These are phyloP conservation scores for Linnaemya vulpina DNA, from an alignment of 2,888 invertebrate genomes.

Conservation along the genomic window DNA sequence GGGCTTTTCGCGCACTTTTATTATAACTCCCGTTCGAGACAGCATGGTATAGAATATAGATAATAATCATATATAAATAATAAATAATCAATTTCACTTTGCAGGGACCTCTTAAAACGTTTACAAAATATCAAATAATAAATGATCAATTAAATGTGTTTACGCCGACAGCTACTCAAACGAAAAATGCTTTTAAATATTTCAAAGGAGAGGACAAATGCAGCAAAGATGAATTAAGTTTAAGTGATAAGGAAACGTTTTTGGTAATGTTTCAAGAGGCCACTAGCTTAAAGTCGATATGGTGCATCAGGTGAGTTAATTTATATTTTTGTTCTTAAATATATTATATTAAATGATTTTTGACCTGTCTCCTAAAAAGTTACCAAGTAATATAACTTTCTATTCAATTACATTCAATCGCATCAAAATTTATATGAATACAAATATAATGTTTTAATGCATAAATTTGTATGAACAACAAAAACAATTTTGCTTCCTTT, in stretches of 20 bases:
- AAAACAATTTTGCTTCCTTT: too few species aligned
- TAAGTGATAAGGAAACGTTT: conserved; percentile 77
- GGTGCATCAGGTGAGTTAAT: conserved; percentile 76
- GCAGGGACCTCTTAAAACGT: conserved; percentile 76
- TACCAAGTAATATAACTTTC: too few species aligned
- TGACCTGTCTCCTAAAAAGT: too few species aligned
- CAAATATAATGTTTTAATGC: too few species aligned
- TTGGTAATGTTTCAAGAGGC: conserved; percentile 78
- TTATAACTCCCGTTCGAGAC: conserved; percentile 71
- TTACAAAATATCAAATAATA: conserved; percentile 75
- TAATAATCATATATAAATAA: neutral
- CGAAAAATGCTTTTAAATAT: conserved; percentile 76
- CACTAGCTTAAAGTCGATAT: conserved; percentile 77
- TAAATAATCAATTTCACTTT: neutral
- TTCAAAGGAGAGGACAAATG: conserved; percentile 62
- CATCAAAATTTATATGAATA: too few species aligned
- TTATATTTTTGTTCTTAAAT: neutral
- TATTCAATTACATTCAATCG: too few species aligned
- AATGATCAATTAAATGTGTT: conserved; percentile 78
- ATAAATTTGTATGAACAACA: too few species aligned
- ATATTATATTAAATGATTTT: neutral
- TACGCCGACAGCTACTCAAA: conserved; percentile 76
- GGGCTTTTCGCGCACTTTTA: conserved; percentile 75
- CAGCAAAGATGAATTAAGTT: conserved; percentile 66
- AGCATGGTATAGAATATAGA: conserved; percentile 68